Conservation (phyloP, 2,113 vertebrate species). For the Grammomys dolichurus region DNA sequence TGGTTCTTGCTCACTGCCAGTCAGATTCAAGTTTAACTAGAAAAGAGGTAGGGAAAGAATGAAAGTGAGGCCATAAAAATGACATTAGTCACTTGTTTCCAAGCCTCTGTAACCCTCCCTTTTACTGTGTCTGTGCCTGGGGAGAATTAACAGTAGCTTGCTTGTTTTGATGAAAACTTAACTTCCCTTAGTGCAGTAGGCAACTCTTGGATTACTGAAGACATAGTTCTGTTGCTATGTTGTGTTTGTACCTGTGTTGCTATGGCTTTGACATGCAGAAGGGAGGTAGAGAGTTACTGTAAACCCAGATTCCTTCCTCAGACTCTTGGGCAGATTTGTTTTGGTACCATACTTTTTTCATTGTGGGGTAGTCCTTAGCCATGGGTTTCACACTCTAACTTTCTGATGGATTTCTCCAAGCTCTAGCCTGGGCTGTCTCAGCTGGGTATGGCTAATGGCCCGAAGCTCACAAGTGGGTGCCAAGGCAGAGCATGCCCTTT, state of each 20-base stretch:
- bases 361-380: neutral
- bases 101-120: neutral
- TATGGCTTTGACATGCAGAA: neutral
- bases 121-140: neutral
- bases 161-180: slow-evolving; percentile 5
- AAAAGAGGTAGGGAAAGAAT: neutral
- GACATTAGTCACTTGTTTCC: neutral
- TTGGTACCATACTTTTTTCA: neutral
- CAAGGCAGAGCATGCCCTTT: neutral
- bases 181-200: neutral
- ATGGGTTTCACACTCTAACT: neutral
- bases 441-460: neutral
- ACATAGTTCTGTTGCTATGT: neutral
- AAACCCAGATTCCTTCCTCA: neutral
- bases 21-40: neutral
- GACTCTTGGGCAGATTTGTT: neutral
- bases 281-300: neutral
- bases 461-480: neutral
- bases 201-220: neutral
- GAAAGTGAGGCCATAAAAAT: neutral
- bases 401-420: neutral
- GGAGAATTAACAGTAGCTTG: neutral
- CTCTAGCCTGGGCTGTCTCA: neutral
- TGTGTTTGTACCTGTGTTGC: neutral
- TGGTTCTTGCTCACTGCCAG: neutral